Conservation (phyloP, 2,113 vertebrate genomes). For the Cyphotilapia sp. region DNA sequence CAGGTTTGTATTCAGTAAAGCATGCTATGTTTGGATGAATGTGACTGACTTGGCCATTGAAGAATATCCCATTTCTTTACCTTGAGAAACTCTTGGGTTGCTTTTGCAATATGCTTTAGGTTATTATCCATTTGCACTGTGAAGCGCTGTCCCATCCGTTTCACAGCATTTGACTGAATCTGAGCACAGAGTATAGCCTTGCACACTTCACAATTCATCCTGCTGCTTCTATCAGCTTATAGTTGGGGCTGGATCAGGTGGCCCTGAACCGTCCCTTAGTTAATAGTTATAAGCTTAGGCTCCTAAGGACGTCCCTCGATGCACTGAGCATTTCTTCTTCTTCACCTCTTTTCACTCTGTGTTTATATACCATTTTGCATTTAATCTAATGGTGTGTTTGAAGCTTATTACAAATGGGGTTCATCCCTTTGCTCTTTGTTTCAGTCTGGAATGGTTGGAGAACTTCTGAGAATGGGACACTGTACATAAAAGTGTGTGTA, state of each 20-base stretch:
- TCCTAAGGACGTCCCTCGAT: accelerated
- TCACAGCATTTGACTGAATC: background rate
- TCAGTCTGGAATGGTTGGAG: background rate
- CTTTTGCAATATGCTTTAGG: background rate
- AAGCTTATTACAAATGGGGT: background rate
- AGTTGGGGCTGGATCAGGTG: background rate
- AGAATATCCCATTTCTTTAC: background rate
- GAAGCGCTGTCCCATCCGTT: background rate
- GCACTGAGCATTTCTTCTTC: background rate
- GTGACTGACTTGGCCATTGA: background rate
- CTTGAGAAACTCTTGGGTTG: background rate
- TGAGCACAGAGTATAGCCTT: background rate
- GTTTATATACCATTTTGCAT: background rate
- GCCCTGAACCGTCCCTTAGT: background rate
- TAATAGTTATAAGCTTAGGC: background rate
- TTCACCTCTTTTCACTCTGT: background rate
- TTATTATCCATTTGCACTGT: background rate
- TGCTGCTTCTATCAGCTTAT: background rate
- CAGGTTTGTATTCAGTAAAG: background rate
- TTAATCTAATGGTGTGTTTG: background rate
- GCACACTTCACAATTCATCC: background rate
- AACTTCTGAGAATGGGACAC: background rate
- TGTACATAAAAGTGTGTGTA: background rate
- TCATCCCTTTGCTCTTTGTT: background rate
- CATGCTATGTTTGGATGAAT: background rate